Conservation (phyloP, 2,797 vertebrate genomes). For the Sebastes iracundus region DNA sequence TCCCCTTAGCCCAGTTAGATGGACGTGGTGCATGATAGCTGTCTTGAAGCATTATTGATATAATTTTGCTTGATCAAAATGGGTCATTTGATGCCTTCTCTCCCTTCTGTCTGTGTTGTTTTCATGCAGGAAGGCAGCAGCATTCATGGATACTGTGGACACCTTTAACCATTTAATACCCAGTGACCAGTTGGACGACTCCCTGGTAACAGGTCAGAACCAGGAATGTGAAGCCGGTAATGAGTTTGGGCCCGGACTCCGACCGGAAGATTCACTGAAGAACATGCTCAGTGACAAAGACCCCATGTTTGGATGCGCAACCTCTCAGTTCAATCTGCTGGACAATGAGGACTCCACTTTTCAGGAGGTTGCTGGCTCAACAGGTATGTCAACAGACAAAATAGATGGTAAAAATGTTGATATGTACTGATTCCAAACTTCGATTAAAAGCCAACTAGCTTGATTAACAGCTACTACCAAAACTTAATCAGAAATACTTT, state of each 20-base stretch:
- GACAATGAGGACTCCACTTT: conserved; percentile 94
- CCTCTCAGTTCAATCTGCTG: conserved; percentile 96
- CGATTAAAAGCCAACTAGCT: not conserved
- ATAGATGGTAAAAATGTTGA: not conserved
- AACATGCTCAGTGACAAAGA: conserved; percentile 99
- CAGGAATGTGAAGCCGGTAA: conserved; percentile 98
- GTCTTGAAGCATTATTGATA: not conserved
- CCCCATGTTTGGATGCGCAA: conserved; percentile 99
- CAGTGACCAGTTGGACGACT: conserved; percentile 99
- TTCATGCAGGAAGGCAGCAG: conserved; percentile 88
- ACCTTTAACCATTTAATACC: conserved; percentile 99
- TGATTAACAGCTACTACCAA: not conserved
- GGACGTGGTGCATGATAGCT: not conserved
- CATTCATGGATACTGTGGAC: conserved; percentile 99
- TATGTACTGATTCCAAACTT: not conserved
- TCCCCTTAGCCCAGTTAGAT: not conserved
- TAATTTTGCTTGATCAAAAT: not conserved
- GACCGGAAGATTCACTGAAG: conserved; percentile 95
- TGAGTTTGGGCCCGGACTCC: conserved; percentile 91
- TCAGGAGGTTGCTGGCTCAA: conserved; percentile 89
- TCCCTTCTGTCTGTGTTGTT: conserved; percentile 26
- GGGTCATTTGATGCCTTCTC: not conserved
- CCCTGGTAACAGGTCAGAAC: conserved; percentile 93
- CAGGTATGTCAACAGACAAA: conserved; percentile 83
- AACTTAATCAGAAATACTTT: too few species aligned